Evolutionary conservation across 1,140 invertebrate genomes (phyloP), one percentile per base, ranked within the genome.

Genomic region (Chionoecetes opilio): DNA sequence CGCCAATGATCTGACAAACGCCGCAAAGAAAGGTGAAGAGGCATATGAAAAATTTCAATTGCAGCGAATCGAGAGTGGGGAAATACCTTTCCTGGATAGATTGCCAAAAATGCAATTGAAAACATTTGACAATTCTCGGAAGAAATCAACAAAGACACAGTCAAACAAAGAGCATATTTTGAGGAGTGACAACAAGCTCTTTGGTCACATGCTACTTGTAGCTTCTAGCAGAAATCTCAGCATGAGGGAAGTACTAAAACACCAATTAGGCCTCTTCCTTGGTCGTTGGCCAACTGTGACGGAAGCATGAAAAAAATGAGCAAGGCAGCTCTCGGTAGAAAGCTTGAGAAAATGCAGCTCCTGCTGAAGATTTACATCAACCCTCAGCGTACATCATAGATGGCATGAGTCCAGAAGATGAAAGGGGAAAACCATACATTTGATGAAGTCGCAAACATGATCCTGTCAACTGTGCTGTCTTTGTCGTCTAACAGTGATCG

Each of bases 241-340:
- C 46, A 37, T 91, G 46, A 63, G 38, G 29, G 38, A 53, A 3
- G 38, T 91, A 8, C 29, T 91, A 9, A 11, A 5, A 0, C 90
- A 91, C 29, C 63, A 14, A 8, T 31, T 63, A 32, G 90, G 63
- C 6, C 90, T 46, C 2, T 82, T 91, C 90, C 90, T 11, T 91
- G 63, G 90, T 3, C 90, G 14, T 91, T 63, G 90, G 90, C 90
- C 63, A 91, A 91, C n/a, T 5, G 3, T 11, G 90, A 91, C n/a
- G 63, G 91, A 8, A 82, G 11, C 8, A 0, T 6, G 14, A 82
- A 35, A 29, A 82, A 92, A 8, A 82, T 29, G 32, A 92, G 82
- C 6, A 91, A 91, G 41, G 38, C 89, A 29, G 41, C 46, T 17
- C 89, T 91, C 5, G 89, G 21, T 17, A 46, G 35, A 53, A 21